Percentiles rank a stretch among this genome's conserved stretches.
These are phyloP conservation scores for Apteryx mantelli DNA, from an alignment of 2,113 vertebrate species.

Conservation along the genomic window DNA sequence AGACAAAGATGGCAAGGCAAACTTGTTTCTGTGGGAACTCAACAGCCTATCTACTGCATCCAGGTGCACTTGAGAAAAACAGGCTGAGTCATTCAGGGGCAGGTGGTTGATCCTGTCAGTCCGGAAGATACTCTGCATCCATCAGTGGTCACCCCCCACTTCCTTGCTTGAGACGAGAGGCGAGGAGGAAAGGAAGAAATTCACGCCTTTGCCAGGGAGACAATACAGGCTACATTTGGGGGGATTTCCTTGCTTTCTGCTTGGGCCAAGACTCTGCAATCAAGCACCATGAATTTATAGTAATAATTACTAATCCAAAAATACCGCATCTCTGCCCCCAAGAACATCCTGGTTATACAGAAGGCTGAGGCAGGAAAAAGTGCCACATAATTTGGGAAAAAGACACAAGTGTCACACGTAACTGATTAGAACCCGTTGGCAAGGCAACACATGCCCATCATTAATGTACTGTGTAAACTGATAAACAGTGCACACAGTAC, in stretches of 20 bases:
- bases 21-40: not conserved
- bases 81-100: not conserved
- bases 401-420: not conserved
- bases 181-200: not conserved
- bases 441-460: not conserved
- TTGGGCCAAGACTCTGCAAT: not conserved
- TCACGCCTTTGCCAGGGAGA: not conserved
- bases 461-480: not conserved
- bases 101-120: not conserved
- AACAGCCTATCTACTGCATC: not conserved
- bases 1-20: not conserved
- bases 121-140: fast-evolving
- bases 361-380: not conserved
- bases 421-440: not conserved
- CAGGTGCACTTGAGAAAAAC: not conserved
- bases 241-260: not conserved
- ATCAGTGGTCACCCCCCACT: not conserved
- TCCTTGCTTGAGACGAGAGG: not conserved
- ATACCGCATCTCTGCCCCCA: not conserved
- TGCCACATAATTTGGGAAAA: not conserved
- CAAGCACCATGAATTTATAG: not conserved
- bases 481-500: not conserved
- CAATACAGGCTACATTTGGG: not conserved
- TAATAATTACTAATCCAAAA: not conserved
- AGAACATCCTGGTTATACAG: not conserved